Base-by-base conservation (phyloP, 1,140 invertebrate species). In the Chymomyza costata region DNA sequence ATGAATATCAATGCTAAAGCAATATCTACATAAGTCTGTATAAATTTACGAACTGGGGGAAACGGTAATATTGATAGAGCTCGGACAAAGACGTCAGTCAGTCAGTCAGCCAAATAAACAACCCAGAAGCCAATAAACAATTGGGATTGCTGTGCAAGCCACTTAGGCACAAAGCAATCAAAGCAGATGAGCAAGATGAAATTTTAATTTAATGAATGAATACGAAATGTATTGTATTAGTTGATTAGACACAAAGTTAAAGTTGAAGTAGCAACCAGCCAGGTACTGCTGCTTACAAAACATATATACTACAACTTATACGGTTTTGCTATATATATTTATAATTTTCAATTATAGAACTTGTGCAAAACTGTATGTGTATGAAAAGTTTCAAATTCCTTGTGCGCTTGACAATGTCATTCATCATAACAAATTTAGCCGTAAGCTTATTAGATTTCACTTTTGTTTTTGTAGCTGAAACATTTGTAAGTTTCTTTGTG, bases 171-270 rank as follows among this genome's bases (percentile, higher is more conserved):
- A 71, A 53, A 49, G 71, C 71, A 78, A 78, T 78, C 71, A 80
- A 78, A 71, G 38, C 66, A 71, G 71, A 71, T 80, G 66, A 78
- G 71, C 71, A 54, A 73, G 69, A 78, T 78, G 71, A 78, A 78
- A 78, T 80, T 78, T 78, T 78, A 78, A 78, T 78, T 78, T 78
- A 78, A 78, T 78, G 71, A 78, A 80, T 78, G 73, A 80, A 80
- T 71, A 62, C 73, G 58, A 43, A 71, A 57, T 56, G 56, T 58
- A 64, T 71, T 41, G 64, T 78, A 71, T 78, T 80, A 78, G 71
- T 78, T 78, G 73, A 78, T 78, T 80, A 78, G 71, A 52, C 50
- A 8, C 21, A 15, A n/a, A 28, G 50, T 52, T 32, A 25, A 53
- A n/a, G n/a, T n/a, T 51, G 48, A 58, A 41, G 54, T 32, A 53